Conservation (phyloP, 2,888 invertebrate genomes). For the Elegia similella region DNA sequence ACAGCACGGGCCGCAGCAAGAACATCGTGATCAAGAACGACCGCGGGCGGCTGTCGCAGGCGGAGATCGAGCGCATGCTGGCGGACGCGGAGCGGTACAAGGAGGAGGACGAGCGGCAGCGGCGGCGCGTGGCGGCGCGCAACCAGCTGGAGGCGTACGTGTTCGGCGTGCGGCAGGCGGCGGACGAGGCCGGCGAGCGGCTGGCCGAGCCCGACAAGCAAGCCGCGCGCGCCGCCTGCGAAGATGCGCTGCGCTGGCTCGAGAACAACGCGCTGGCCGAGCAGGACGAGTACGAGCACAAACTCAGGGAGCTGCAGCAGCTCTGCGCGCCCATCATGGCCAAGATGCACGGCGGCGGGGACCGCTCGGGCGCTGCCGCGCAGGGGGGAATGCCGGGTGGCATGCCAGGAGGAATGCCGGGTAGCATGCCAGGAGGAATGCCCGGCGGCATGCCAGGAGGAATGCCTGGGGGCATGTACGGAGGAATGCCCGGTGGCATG, state of each 20-base stretch:
- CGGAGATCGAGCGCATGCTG: conserved; percentile 87
- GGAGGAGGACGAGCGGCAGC: conserved; percentile 84
- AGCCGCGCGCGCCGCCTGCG: conserved; percentile 46
- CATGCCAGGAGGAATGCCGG: not conserved
- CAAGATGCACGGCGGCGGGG: too few species aligned
- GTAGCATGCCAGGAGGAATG: not conserved
- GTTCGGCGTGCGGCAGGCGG: conserved; percentile 83
- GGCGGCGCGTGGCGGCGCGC: conserved; percentile 82
- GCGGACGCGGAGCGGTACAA: conserved; percentile 84
- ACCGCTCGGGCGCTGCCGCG: too few species aligned
- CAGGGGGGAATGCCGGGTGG: not conserved
- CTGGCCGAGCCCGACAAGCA: conserved; percentile 26
- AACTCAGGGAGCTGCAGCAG: conserved; percentile 32
- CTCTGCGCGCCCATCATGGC: too few species aligned
- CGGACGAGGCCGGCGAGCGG: conserved; percentile 17
- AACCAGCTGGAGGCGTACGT: conserved; percentile 83
- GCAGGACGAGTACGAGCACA: conserved; percentile 79
- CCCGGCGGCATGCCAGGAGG: not conserved
- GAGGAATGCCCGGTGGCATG: not conserved
- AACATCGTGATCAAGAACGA: conserved; percentile 89
- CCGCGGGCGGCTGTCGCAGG: conserved; percentile 87
- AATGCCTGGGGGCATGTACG: not conserved
- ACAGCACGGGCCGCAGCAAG: conserved; percentile 81
- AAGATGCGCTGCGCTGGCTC: conserved; percentile 83
- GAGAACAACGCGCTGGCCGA: conserved; percentile 82